Base-by-base conservation (phyloP, 2,888 invertebrate species). In the Sclerodermus sp. region DNA sequence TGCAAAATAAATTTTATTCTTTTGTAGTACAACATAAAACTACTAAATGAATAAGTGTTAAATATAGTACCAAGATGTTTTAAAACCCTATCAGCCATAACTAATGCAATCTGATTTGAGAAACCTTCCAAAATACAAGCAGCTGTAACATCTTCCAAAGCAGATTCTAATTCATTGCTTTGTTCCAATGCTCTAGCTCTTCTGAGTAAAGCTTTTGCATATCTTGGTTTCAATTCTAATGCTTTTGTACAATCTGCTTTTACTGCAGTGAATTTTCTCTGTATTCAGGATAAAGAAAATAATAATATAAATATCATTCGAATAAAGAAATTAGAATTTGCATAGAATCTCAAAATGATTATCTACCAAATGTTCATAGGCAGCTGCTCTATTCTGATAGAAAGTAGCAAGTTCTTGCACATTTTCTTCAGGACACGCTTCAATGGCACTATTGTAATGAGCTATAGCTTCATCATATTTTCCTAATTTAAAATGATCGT, bases 341-440 rank as follows among this genome's bases (percentile, higher is more conserved):
- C n/a, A 1, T 12, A 36, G 8, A 23, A 23, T 23, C 8, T 5
- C 37, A 1, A 42, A 31, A 40, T 15, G 12, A 34, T 47, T 18
- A 60, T 49, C 74, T 76, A 85, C 86, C 71, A 95, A 81, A 78
- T 94, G 91, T 78, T 96, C 96, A 78, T 93, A 93, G 38, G 95
- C 92, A 13, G 96, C 97, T 10, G 96, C 97, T 66, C 96, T 87
- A 75, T 97, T 97, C 78, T 97, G 97, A 78, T 94, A 95, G 79
- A 93, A 95, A 13, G 93, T 95, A 0, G 96, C 89, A 47, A 95
- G 80, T 63, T 92, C 93, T 1, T 84, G 83, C 18, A 82, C 82
- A 64, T 88, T 85, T 48, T 90, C 85, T 55, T 82, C 80, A 0
- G 93, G 90, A 68, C 96, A 96, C 30, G 89, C 83, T 64, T 94